Conservation (phyloP, 1,140 invertebrate species). For the Diorhabda elongata region DNA sequence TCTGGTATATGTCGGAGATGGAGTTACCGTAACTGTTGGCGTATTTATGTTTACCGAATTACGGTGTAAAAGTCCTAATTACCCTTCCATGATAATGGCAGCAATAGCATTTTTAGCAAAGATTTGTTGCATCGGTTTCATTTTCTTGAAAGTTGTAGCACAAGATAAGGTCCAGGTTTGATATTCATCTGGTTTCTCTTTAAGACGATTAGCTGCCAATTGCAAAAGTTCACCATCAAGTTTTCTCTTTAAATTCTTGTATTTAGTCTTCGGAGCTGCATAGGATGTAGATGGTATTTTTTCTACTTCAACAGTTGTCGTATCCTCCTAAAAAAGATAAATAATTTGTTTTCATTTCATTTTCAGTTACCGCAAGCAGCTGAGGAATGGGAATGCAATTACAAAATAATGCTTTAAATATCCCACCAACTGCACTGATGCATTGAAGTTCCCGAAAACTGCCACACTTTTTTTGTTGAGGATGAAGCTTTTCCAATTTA, state of each 20-base stretch:
- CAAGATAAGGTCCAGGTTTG: slow-evolving; percentile 5
- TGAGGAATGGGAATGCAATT: slow-evolving; percentile 12
- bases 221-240: slow-evolving; percentile 6
- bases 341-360: background rate
- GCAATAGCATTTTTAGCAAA: slow-evolving; percentile 17
- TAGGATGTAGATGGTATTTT: slow-evolving; percentile 7
- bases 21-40: background rate
- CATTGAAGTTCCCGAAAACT: background rate
- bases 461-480: background rate
- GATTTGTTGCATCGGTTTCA: slow-evolving; percentile 13
- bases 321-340: slow-evolving; percentile 12
- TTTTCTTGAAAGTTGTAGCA: slow-evolving; percentile 8
- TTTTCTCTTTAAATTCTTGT: background rate
- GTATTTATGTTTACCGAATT: background rate
- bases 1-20: background rate
- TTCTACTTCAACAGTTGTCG: background rate
- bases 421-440: slow-evolving; percentile 23
- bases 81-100: slow-evolving; percentile 14
- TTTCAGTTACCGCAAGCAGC: slow-evolving; percentile 5
- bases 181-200: slow-evolving; percentile 15
- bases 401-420: slow-evolving; percentile 27
- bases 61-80: background rate
- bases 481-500: background rate
- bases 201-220: slow-evolving; percentile 15
- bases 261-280: background rate